Evolutionary conservation across 2,113 vertebrate genomes (phyloP), one percentile per base, ranked within the genome.

Genomic region (Oceanodroma tethys): DNA sequence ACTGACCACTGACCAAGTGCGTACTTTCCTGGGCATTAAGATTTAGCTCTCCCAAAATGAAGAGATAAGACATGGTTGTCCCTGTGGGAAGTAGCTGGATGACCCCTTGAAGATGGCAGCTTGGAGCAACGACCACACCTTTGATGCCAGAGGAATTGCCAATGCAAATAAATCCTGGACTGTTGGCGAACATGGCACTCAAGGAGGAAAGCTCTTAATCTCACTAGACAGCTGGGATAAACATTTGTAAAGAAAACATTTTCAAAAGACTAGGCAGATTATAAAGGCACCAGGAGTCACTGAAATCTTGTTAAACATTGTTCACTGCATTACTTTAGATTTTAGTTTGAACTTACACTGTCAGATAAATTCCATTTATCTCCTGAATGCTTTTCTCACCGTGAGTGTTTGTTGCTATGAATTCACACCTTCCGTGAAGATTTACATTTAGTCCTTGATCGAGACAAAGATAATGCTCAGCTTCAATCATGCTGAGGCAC

Each of bases 281-380:
- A 97, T 97, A 97, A 91, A 97, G 95, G 81, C 96, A 97, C 94
- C 86, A 91, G 93, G 95, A 98, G 97, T 97, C 96, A 97, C 93
- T 75, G 94, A 97, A 97, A 97, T 97, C 96, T 97, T 98, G 95
- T 97, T 97, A 96, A 96, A 96, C 95, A 97, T 95, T 97, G 97
- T 97, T 97, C 96, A 71, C 83, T 93, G 90, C 93, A 93, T 97
- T 96, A 93, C 95, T 96, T 97, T 86, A 97, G 95, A 97, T 98
- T 97, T 95, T 95, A 96, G 93, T 93, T 97, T 95, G 94, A 98
- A 96, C 90, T 93, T 96, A 88, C 86, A 90, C 86, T 97, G 97
- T 96, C 96, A 98, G 97, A 97, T 97, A 98, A 97, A 97, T 97
- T 97, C 95, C 74, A 96, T 96, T 97, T 97, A 98, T 98, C 97